Percentiles rank a stretch among this genome's conserved stretches.
phyloP scores from a whole-genome alignment of 2,797 vertebrate species.

The Spinus olivaceus region DNA sequence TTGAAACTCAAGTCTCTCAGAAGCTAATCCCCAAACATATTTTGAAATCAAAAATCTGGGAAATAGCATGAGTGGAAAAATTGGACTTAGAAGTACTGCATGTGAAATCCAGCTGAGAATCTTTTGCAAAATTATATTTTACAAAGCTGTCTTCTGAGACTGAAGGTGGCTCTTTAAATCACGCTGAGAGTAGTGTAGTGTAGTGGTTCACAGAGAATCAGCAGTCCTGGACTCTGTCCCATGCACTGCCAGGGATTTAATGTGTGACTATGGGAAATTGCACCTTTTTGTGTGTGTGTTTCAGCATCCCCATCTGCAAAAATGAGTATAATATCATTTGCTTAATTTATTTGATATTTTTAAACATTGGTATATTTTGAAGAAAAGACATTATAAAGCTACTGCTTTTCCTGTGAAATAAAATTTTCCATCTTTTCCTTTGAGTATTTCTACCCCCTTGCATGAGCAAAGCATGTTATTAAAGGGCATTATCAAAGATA shows the following conservation, averaged over 20 bases:
- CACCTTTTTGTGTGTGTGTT: not conserved
- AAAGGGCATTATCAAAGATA: not conserved
- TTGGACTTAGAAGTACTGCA: not conserved
- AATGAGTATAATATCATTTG: not conserved
- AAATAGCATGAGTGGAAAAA: not conserved
- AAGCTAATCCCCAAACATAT: conserved; percentile 11
- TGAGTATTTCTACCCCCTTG: not conserved
- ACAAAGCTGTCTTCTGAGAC: not conserved
- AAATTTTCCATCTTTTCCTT: not conserved
- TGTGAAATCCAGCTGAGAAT: not conserved
- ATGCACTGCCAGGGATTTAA: not conserved
- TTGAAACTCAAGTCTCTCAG: not conserved
- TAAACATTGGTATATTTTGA: not conserved
- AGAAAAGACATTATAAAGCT: not conserved
- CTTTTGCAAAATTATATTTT: not conserved
- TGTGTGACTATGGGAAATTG: not conserved
- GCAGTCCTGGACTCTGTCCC: not conserved
- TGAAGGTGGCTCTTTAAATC: not conserved
- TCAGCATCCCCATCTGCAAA: not conserved
- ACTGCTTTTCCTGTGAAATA: not conserved
- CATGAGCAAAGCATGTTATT: not conserved
- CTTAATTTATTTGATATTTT: not conserved
- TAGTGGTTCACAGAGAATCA: not conserved
- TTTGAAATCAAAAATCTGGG: not conserved
- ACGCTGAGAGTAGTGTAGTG: not conserved